Evolutionary conservation across 2,797 vertebrate genomes (phyloP).

Genomic region (Rallus crepitans): DNA sequence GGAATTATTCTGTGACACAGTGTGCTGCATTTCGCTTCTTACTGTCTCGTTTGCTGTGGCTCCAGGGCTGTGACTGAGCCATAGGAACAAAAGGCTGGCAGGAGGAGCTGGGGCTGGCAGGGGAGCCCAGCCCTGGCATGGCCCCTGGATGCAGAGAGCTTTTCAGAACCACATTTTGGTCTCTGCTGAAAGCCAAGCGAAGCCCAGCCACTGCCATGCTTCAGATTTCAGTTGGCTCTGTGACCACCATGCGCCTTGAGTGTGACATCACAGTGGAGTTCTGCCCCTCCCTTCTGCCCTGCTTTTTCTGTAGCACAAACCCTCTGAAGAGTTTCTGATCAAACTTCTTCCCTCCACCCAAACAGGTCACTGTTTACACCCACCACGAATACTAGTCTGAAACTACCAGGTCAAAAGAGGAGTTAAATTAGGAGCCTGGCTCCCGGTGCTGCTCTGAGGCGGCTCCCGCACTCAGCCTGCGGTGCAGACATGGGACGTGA

Average conservation of each 20-base stretch:
- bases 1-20: background rate
- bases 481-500: accelerated
- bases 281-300: background rate
- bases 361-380: background rate
- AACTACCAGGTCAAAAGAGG: background rate
- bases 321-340: background rate
- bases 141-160: background rate
- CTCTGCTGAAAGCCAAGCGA: background rate
- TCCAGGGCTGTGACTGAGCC: background rate
- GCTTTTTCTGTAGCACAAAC: background rate
- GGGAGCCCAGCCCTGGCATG: background rate
- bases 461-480: accelerated
- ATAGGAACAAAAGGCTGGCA: background rate
- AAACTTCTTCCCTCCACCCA: background rate
- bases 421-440: background rate
- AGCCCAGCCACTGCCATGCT: accelerated
- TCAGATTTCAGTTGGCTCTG: background rate
- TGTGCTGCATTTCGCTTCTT: background rate
- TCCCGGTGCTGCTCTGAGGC: accelerated
- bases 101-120: background rate
- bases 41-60: background rate
- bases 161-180: background rate
- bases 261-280: background rate
- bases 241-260: background rate
- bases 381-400: background rate